Conservation (phyloP, 2,113 vertebrate genomes). For the Tachysurus vachellii region DNA sequence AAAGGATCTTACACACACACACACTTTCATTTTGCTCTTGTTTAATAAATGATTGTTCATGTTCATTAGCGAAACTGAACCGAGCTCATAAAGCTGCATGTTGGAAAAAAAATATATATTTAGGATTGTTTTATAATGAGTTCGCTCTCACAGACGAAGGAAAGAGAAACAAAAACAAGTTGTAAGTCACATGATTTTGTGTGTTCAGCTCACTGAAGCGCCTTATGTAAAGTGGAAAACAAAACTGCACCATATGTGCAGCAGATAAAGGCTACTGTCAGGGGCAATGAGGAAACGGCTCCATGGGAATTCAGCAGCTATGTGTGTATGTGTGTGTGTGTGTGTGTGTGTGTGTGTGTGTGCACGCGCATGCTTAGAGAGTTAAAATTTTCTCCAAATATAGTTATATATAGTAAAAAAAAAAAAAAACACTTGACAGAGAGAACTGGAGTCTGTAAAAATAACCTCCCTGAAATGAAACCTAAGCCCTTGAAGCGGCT, state of each 20-base stretch:
- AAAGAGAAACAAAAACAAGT: constrained; percentile 41
- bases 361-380: not conserved
- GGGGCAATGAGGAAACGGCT: constrained; percentile 38
- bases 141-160: not conserved
- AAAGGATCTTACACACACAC: not conserved
- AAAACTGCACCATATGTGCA: constrained; percentile 42
- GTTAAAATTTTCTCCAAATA: constrained; percentile 9
- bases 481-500: constrained; percentile 5
- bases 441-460: constrained; percentile 23
- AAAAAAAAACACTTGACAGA: constrained; percentile 1
- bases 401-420: constrained; percentile 7
- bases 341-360: constrained; percentile 13
- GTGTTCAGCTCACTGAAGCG: constrained; percentile 5
- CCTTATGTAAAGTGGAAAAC: constrained; percentile 25
- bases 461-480: constrained; percentile 30
- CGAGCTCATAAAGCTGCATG: constrained; percentile 26
- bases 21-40: not conserved
- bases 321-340: not conserved
- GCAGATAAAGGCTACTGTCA: constrained; percentile 44
- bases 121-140: constrained; percentile 28
- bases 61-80: not conserved
- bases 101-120: not conserved
- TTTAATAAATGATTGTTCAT: constrained; percentile 19
- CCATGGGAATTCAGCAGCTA: constrained; percentile 24
- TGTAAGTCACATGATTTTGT: constrained; percentile 59